Conservation (phyloP, 1,140 invertebrate genomes). For the Brachionus manjavacas region DNA sequence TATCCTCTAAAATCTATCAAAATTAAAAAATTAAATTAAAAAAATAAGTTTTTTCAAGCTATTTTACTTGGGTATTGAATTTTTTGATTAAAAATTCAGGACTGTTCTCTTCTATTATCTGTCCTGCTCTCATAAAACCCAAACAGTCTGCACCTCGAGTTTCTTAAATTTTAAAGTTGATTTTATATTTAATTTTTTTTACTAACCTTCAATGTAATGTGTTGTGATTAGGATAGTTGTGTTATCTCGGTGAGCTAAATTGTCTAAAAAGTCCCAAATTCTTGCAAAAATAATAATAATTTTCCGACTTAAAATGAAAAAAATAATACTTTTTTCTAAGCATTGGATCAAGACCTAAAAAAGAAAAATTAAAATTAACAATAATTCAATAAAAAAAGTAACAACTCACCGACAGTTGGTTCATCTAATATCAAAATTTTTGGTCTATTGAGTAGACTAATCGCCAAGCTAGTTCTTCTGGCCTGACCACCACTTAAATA, state of each 20-base stretch:
- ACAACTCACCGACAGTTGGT: conserved; percentile 74
- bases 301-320: conserved; percentile 35
- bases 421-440: conserved; percentile 89
- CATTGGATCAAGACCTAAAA: conserved; percentile 69
- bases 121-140: conserved; percentile 84
- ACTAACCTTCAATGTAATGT: conserved; percentile 83
- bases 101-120: conserved; percentile 81
- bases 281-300: conserved; percentile 58
- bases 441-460: conserved; percentile 84
- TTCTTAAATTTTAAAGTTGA: background rate
- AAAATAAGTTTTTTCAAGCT: no score
- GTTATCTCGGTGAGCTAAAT: conserved; percentile 69
- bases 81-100: conserved; percentile 74
- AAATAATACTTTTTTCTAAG: conserved; percentile 71
- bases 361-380: background rate
- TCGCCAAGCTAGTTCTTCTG: conserved; percentile 81
- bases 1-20: conserved; percentile 5
- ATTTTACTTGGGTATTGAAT: conserved; percentile 61
- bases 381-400: no score
- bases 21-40: background rate
- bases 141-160: conserved; percentile 63
- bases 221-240: conserved; percentile 88
- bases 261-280: conserved; percentile 83
- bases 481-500: conserved; percentile 80
- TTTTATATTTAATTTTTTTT: background rate